phyloP scores from a whole-genome alignment of 2,888 invertebrate species.

The Agrypnus murinus region DNA sequence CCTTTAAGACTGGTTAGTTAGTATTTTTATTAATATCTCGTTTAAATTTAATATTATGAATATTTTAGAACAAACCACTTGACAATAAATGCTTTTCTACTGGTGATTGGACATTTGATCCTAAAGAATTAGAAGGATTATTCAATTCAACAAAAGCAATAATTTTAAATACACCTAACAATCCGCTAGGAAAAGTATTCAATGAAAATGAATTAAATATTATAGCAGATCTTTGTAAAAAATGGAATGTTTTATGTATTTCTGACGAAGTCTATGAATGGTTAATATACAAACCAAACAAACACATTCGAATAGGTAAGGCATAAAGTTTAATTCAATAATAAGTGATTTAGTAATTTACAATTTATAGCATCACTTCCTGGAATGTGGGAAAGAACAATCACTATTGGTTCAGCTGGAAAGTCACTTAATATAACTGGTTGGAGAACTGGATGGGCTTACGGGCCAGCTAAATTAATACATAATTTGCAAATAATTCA shows the following conservation, averaged over 20 bases:
- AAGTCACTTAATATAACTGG: conserved; percentile 99
- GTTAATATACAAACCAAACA: conserved; percentile 88
- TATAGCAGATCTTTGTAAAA: conserved; percentile 92
- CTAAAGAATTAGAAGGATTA: conserved; percentile 82
- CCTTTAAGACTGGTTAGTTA: conserved; percentile 85
- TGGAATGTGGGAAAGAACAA: conserved; percentile 98
- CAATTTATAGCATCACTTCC: conserved; percentile 75
- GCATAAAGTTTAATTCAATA: background rate
- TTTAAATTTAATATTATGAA: conserved; percentile 12
- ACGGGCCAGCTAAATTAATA: conserved; percentile 89
- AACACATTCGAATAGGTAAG: conserved; percentile 93
- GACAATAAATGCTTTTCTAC: conserved; percentile 76
- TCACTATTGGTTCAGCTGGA: conserved; percentile 97
- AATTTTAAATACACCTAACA: conserved; percentile 98
- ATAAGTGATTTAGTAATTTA: conserved; percentile 1
- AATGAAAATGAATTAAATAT: conserved; percentile 79
- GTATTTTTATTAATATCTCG: background rate
- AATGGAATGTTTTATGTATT: conserved; percentile 93
- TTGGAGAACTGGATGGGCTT: conserved; percentile 98
- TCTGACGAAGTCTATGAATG: conserved; percentile 99
- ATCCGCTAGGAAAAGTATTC: conserved; percentile 96
- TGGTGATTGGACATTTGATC: conserved; percentile 92
- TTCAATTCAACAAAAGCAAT: conserved; percentile 95
- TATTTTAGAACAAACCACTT: conserved; percentile 60
- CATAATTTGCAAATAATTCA: conserved; percentile 90